Percentiles rank a stretch among this genome's conserved stretches.
These are phyloP conservation scores for Eupithecia abbreviata DNA, from an alignment of 2,888 invertebrate genomes.

Conservation along the genomic window DNA sequence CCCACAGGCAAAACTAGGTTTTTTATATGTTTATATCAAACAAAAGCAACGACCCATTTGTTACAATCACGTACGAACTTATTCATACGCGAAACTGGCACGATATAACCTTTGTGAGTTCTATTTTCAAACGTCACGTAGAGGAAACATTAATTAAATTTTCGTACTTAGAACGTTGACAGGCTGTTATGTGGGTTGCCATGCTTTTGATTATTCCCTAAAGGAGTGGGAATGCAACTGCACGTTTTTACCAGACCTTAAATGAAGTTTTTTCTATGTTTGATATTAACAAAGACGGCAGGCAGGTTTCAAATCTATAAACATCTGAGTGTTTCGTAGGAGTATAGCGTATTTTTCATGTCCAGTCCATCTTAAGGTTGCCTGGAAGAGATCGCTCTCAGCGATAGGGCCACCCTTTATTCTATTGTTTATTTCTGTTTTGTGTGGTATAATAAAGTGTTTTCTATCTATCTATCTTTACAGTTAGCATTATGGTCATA, in stretches of 20 bases:
- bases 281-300: neutral
- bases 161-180: slow-evolving; percentile 40
- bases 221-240: neutral
- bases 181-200: slow-evolving; percentile 40
- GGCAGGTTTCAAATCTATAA: neutral
- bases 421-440: too few relatives aligned
- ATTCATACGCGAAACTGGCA: slow-evolving; percentile 62
- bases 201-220: slow-evolving; percentile 31
- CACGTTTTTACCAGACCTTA: too few relatives aligned
- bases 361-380: too few relatives aligned
- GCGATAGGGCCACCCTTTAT: too few relatives aligned
- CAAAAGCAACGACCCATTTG: slow-evolving; percentile 65
- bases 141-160: slow-evolving; percentile 52
- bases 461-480: too few relatives aligned
- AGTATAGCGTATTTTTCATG: neutral
- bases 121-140: slow-evolving; percentile 72
- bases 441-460: too few relatives aligned
- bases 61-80: slow-evolving; percentile 67
- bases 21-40: slow-evolving; percentile 51
- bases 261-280: neutral
- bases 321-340: neutral
- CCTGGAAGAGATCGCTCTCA: too few relatives aligned
- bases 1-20: slow-evolving; percentile 57
- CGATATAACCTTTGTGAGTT: slow-evolving; percentile 61
- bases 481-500: neutral